A percentile compares a stretch with the other conserved stretches of the same genome.
Conservation (phyloP, 2,113 vertebrate species). For the Passer domesticus region DNA sequence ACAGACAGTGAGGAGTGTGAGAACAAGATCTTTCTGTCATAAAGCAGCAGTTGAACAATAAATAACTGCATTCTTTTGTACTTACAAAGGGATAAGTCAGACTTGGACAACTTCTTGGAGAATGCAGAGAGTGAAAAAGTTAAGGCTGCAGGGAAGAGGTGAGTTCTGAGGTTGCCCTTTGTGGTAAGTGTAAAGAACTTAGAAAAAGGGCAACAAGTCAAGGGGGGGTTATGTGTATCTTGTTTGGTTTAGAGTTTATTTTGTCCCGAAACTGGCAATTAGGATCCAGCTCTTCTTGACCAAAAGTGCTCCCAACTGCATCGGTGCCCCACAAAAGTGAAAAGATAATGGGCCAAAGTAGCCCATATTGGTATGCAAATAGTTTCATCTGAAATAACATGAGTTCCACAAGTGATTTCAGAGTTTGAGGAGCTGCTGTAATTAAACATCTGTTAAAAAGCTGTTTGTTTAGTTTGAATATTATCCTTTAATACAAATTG, state of each 20-base stretch:
- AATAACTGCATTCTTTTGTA: background rate
- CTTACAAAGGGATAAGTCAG: constrained; percentile 17
- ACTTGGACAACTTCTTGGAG: background rate
- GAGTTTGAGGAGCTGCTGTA: constrained; percentile 37
- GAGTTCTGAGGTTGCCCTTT: background rate
- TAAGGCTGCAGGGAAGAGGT: background rate
- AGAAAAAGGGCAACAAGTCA: background rate
- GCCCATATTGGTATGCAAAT: constrained; percentile 11
- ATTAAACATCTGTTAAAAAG: constrained; percentile 78
- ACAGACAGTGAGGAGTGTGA: background rate
- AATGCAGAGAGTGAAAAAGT: background rate
- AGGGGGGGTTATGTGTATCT: background rate
- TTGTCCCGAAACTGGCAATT: background rate
- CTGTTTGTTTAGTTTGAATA: constrained; percentile 65
- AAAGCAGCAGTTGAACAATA: background rate
- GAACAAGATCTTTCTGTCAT: background rate
- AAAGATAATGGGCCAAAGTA: constrained; percentile 20
- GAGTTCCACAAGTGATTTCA: constrained; percentile 50
- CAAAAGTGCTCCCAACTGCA: background rate
- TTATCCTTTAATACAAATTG: constrained; percentile 58
- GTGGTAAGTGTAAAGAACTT: background rate
- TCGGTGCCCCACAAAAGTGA: background rate
- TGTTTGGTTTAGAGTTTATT: background rate
- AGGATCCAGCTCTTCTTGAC: background rate
- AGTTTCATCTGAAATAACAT: constrained; percentile 59